Conservation (phyloP, 2,113 vertebrate genomes). For the Opisthocomus hoazin region DNA sequence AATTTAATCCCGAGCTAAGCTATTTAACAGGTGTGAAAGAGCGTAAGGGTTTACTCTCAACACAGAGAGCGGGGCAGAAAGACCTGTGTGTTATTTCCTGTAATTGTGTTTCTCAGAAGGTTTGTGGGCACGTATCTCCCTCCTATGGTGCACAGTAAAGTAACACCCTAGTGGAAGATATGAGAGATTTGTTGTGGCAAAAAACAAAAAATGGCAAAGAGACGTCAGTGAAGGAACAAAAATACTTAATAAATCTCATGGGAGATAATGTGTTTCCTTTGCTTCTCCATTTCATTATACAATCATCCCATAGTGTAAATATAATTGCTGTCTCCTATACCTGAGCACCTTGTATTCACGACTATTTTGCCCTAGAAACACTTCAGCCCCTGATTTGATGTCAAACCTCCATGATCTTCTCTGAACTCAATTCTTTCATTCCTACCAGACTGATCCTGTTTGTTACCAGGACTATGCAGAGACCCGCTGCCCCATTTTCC, state of each 20-base stretch:
- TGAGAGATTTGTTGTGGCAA: neutral
- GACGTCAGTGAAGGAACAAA: neutral
- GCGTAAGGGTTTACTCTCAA: neutral
- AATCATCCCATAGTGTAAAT: neutral
- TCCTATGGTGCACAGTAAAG: slow-evolving; percentile 25
- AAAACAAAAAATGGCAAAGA: neutral
- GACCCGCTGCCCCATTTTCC: neutral
- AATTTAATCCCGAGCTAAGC: neutral
- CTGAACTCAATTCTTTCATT: neutral
- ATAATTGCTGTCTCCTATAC: neutral
- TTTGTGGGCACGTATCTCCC: slow-evolving; percentile 1
- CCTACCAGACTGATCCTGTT: neutral
- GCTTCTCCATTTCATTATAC: neutral
- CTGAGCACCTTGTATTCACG: neutral
- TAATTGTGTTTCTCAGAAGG: slow-evolving; percentile 1
- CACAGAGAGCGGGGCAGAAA: neutral
- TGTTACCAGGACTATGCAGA: neutral
- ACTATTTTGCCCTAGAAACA: neutral
- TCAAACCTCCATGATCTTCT: neutral
- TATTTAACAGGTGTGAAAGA: neutral
- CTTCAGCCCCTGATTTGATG: neutral
- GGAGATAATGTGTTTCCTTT: neutral
- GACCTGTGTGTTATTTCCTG: neutral
- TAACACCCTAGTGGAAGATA: slow-evolving; percentile 8
- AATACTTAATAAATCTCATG: neutral